These are phyloP conservation scores for Acarapis woodi DNA, from an alignment of 1,140 invertebrate species.

Conservation along the genomic window DNA sequence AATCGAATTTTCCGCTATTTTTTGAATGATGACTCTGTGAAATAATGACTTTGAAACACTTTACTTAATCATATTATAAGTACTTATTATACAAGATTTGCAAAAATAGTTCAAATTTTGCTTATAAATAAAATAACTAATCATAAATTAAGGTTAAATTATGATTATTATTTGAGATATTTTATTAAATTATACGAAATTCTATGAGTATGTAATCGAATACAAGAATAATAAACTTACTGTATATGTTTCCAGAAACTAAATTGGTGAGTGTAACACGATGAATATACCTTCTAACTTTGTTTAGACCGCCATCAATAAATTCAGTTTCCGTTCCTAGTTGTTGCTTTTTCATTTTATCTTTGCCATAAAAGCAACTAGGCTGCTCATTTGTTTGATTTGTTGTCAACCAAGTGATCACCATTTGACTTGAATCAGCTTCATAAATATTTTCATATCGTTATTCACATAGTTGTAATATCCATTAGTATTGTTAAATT, in stretches of 20 bases:
- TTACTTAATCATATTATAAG: too few species aligned
- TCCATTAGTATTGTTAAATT: too few species aligned
- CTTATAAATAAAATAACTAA: background rate
- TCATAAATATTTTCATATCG: too few species aligned
- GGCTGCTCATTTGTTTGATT: conserved; percentile 30
- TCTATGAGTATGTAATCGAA: too few species aligned
- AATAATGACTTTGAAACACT: too few species aligned
- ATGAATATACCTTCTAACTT: conserved; percentile 48
- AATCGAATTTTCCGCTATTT: too few species aligned
- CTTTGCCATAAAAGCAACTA: conserved; percentile 41
- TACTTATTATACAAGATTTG: background rate
- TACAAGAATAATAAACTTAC: conserved; percentile 25
- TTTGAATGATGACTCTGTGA: too few species aligned
- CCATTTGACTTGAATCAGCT: conserved; percentile 35
- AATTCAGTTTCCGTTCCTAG: conserved; percentile 32
- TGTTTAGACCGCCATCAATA: conserved; percentile 30
- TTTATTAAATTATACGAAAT: too few species aligned
- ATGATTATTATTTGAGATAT: background rate
- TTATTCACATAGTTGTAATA: too few species aligned
- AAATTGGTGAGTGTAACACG: conserved; percentile 28
- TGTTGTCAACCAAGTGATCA: conserved; percentile 66
- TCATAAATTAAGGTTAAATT: background rate
- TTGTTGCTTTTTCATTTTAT: conserved; percentile 22
- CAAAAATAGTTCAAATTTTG: background rate
- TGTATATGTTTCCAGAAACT: conserved; percentile 27